Base-by-base conservation (phyloP, 2,797 vertebrate species). In the Poeciliopsis presidionis region DNA sequence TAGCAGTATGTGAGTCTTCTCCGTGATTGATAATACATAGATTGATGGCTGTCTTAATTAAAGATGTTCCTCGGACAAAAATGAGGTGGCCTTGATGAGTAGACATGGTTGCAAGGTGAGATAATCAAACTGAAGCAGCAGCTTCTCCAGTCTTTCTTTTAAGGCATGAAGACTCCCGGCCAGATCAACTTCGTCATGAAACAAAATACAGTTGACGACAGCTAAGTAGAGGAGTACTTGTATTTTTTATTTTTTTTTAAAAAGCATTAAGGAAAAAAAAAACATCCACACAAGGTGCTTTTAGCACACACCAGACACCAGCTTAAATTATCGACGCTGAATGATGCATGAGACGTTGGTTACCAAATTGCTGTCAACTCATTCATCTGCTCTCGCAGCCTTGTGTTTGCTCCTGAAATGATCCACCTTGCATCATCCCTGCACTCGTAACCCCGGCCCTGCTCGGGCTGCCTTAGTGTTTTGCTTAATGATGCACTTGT, bases 1-100 rank as follows among this genome's bases (percentile, higher is more conserved):
- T 92, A 91, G 91, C 84, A 89, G 84, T 89, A 88, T 90, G 91
- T 90, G 86, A 92, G 91, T 94, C 89, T 87, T 89, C 90, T 87
- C 76, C 89, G 86, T 94, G 94, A 95, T 93, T 95, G 94, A 94
- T 95, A 93, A 91, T 90, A 85, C 91, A 80, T 84, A 92, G 94
- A 94, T 93, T 93, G 94, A 95, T 94, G 93, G 91, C 88, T 91
- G 91, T 91, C 92, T 90, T 93, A 90, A 93, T 86, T 72, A 83
- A 80, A 81, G 75, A 81, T 89, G 87, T 88, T 91, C 86, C 84
- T 86, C 69, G 69, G 71, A 81, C 84, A 72, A 87, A 87, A 87
- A 89, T 87, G 86, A 90, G 88, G 63, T 77, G 84, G 89, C 84
- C 85, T 86, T 90, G 85, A 93, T 91, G 82, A 87, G 79, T 75